phyloP scores from a whole-genome alignment of 2,797 vertebrate genomes.

The Mionectes olivaceus region DNA sequence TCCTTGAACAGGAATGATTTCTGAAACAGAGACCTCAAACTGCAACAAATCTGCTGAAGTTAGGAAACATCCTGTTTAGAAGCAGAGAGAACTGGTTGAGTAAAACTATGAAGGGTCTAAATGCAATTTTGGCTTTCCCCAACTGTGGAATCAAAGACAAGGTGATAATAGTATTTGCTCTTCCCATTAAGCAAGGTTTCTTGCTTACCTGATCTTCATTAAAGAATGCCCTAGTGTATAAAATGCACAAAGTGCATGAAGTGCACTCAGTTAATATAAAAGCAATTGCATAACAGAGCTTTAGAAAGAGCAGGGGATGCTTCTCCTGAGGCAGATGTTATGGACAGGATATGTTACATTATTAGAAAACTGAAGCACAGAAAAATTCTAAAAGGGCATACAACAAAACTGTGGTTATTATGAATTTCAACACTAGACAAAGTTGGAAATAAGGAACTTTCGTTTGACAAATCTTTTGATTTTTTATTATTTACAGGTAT shows the following conservation, averaged over 20 bases:
- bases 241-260: too few species aligned
- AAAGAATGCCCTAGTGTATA: neutral
- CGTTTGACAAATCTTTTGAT: slow-evolving; percentile 39
- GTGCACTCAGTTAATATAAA: neutral
- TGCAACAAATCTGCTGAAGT: neutral
- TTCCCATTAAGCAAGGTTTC: neutral
- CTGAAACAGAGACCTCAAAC: neutral
- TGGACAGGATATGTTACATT: neutral
- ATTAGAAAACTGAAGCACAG: neutral
- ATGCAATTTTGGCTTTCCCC: neutral
- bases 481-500: slow-evolving; percentile 29
- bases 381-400: neutral
- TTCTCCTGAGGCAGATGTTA: neutral
- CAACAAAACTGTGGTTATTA: neutral
- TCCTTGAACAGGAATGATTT: neutral
- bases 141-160: neutral
- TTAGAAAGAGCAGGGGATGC: neutral
- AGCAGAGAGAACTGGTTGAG: neutral
- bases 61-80: neutral
- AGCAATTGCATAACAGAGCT: neutral
- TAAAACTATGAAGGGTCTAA: neutral
- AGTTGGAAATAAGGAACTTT: slow-evolving; percentile 16
- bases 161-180: neutral
- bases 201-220: neutral
- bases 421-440: neutral